Percentiles rank a stretch among this genome's conserved stretches.
phyloP scores from a whole-genome alignment of 2,113 vertebrate genomes.

The Saguinus imperator region DNA sequence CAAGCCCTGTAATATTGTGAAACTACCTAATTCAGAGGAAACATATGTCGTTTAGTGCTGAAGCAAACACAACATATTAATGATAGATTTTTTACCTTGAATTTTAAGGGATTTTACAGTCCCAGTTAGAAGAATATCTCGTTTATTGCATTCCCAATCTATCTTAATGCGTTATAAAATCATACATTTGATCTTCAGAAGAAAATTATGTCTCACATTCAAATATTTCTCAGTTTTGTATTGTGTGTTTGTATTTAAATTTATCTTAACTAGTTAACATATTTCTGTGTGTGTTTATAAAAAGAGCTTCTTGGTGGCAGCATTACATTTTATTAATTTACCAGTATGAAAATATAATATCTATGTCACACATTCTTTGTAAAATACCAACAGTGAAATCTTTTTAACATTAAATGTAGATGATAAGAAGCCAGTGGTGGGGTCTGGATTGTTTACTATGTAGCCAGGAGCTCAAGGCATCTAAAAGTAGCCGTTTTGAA shows the following conservation, averaged over 20 bases:
- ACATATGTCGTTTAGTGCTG: constrained; percentile 35
- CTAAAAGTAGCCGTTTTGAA: constrained; percentile 30
- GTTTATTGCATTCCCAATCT: constrained; percentile 53
- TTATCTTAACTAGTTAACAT: background rate
- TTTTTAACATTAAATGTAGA: background rate
- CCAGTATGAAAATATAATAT: background rate
- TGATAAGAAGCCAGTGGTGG: background rate
- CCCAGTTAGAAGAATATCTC: constrained; percentile 39
- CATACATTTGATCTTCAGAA: background rate
- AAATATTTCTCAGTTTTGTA: background rate
- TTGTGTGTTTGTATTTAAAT: constrained; percentile 25
- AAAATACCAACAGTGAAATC: background rate
- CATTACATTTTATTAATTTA: background rate
- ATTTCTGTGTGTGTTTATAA: background rate
- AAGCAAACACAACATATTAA: constrained; percentile 53
- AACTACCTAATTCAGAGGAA: constrained; percentile 55
- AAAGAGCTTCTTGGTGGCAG: background rate
- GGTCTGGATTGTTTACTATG: background rate
- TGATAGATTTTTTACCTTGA: constrained; percentile 51
- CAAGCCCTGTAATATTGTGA: constrained; percentile 33
- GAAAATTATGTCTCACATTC: background rate
- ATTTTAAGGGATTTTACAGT: constrained; percentile 56
- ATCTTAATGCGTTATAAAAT: constrained; percentile 38
- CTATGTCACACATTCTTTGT: background rate
- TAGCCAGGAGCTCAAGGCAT: background rate